Percentiles rank a stretch among this genome's conserved stretches.
Evolutionary conservation across 2,113 vertebrate genomes (phyloP).

Genomic region (Sorex fumeus): DNA sequence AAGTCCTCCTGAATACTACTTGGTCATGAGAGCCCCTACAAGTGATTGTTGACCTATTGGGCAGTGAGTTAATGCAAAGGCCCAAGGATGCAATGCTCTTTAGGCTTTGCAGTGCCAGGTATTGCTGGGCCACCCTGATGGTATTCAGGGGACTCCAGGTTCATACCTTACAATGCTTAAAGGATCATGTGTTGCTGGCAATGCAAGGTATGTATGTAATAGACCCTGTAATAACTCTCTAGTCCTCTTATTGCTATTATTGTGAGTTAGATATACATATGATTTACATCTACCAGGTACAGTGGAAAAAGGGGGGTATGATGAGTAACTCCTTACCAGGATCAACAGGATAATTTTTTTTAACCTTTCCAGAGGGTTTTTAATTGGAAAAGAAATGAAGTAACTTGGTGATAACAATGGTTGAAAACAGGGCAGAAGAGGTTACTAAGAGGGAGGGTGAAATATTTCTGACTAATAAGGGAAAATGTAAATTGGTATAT

Average conservation of each 20-base stretch:
- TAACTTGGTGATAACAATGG: neutral
- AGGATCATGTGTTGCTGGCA: too few species aligned
- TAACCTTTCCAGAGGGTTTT: slow-evolving; percentile 24
- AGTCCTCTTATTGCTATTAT: neutral
- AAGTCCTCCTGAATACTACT: neutral
- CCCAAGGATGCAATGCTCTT: too few species aligned
- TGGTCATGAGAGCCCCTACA: too few species aligned
- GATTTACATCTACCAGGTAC: neutral
- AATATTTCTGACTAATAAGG: neutral
- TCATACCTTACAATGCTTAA: too few species aligned
- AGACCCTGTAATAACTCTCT: too few species aligned
- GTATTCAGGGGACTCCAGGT: too few species aligned
- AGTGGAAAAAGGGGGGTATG: neutral
- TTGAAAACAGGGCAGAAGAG: neutral
- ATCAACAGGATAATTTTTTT: neutral
- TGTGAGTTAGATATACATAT: slow-evolving; percentile 19
- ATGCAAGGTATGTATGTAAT: too few species aligned
- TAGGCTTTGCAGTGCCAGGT: too few species aligned
- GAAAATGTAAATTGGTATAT: neutral
- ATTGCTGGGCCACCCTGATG: too few species aligned
- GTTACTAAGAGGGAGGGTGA: neutral
- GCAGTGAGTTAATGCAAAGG: too few species aligned
- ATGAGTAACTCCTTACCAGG: neutral
- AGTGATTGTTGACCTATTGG: too few species aligned
- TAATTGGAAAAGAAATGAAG: slow-evolving; percentile 26